Base-by-base conservation (phyloP, 2,113 vertebrate species). In the Raja brachyura region DNA sequence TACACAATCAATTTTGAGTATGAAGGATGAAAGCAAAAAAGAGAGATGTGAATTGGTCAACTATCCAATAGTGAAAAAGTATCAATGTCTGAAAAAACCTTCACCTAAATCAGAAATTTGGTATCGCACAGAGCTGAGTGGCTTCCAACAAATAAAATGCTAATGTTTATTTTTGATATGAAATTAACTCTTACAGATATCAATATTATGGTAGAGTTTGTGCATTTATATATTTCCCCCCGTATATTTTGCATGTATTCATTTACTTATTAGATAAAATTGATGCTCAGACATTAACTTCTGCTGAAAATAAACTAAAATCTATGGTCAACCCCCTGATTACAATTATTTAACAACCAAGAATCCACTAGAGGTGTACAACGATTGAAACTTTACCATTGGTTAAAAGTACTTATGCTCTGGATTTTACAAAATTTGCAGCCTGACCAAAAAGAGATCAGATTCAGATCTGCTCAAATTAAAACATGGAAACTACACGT, bases 401-500 rank as follows among this genome's bases (percentile, higher is more conserved):
- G 10, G 56, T n/a, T 83, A 85, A 28, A 85, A 28, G 56, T 77
- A 77, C 4, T 13, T 85, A 20, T 25, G 39, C 7, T 81, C 31
- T 28, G 16, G 1, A 33, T 92, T 54, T 68, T 39, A 7, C 68
- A 70, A 6, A 73, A 3, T 39, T 92, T 68, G 88, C 88, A 92
- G 61, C 88, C 66, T 70, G 63, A 66, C 66, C 33, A 73, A 48
- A 61, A 73, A 92, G 61, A 70, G 31, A 70, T 73, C 20, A 68
- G 33, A 68, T 33, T 70, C 63, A 73, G 61, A 7, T 31, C 66
- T 70, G 33, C 33, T 70, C 22, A 70, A 73, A 92, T 66, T 70
- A 18, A 68, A 92, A 92, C 31, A 31, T 48, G 33, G 39, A 79
- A 86, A 63, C 83, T 86, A 86, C 83, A 86, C 25, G 28, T n/a